Percentiles rank a stretch among this genome's conserved stretches.
phyloP scores from a whole-genome alignment of 2,113 vertebrate genomes.

The Sturnus vulgaris region DNA sequence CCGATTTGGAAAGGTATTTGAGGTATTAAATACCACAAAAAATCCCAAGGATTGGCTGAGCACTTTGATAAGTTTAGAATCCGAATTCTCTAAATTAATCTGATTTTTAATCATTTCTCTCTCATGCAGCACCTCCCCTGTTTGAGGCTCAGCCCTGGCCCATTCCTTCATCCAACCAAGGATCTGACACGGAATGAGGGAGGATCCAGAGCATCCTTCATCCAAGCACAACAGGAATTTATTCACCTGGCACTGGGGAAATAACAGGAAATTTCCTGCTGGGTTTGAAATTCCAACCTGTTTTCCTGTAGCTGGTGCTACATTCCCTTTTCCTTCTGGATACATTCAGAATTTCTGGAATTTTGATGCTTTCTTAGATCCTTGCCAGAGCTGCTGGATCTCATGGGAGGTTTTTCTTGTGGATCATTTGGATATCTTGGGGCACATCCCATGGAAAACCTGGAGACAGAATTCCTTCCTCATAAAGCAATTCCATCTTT shows the following conservation, averaged over 20 bases:
- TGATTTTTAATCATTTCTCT: neutral
- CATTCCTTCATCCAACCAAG: slow-evolving; percentile 1
- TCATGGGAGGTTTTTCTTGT: neutral
- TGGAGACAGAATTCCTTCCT: neutral
- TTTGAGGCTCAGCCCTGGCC: slow-evolving; percentile 71
- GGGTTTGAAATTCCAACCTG: neutral
- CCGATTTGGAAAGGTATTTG: neutral
- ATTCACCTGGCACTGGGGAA: neutral
- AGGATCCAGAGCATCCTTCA: neutral
- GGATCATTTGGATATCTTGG: neutral
- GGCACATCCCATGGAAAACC: neutral
- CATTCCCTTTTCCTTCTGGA: neutral
- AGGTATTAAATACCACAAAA: neutral
- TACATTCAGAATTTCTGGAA: neutral
- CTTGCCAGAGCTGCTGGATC: neutral
- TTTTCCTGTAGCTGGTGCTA: neutral
- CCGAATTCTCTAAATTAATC: neutral
- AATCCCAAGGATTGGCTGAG: neutral
- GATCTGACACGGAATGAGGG: slow-evolving; percentile 29
- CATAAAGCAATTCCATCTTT: neutral
- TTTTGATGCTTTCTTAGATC: neutral
- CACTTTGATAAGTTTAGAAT: neutral
- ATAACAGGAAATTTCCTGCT: neutral
- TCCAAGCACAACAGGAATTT: neutral
- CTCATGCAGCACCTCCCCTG: slow-evolving; percentile 58